Evolutionary conservation across 2,113 vertebrate species (phyloP), one percentile per base, ranked within the genome.

Genomic region (Saguinus midas): DNA sequence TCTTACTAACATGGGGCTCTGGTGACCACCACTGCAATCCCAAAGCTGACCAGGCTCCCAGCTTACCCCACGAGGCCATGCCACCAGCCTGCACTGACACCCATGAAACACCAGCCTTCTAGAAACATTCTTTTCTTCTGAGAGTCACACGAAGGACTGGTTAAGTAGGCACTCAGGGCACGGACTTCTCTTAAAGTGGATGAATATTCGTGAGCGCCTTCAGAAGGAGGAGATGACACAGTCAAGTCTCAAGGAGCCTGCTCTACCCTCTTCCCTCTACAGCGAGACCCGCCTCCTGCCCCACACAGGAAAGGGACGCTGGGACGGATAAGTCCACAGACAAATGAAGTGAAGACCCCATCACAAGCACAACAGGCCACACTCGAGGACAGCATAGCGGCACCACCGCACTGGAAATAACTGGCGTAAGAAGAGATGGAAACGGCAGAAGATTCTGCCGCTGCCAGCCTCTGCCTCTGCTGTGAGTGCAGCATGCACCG

Each of bases 1-100:
- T 12, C 21, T 6, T 21, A 1, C 14, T 8, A 7, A 35, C 0
- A 1, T 32, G 17, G 57, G 32, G 5, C 29, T 5, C 55, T 9
- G 35, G 3, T 0, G 11, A 16, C 18, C 27, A 64, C 61, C 61
- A 64, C 27, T 32, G 21, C 70, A 18, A 8, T 5, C 73, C 72
- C 16, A 43, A 18, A 12, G 32, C 6, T 0, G 4, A 32, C 16
- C 18, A 2, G 10, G 20, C 14, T 14, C 68, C 20, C 43, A 1
- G 1, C 13, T 29, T 52, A n/a, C 58, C 37, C 70, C 20, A 0
- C 20, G 17, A 35, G 52, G 6, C 52, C 48, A 4, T 5, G 9
- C 45, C 20, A 5, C 43, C 23, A 20, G 9, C n/a, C 18, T n/a
- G 35, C 3, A 4, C 6, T 3, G 27, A 10, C 52, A 4, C 35